phyloP scores from a whole-genome alignment of 1,140 invertebrate genomes.

The Gonatopus flavifemur region DNA sequence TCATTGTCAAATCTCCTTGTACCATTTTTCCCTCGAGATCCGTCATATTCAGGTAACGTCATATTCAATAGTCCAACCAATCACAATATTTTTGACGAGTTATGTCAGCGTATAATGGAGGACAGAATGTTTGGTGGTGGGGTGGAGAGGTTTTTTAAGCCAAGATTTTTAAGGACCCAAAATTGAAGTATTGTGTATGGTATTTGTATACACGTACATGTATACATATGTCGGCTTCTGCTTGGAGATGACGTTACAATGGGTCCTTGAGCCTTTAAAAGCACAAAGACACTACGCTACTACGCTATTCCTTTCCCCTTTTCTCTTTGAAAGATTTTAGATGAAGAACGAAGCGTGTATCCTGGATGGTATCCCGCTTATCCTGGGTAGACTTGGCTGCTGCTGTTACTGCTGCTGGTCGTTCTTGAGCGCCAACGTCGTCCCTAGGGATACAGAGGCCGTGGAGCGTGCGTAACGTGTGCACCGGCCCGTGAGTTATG shows the following conservation, averaged over 20 bases:
- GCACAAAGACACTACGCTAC: slow-evolving; percentile 48
- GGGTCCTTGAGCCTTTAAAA: slow-evolving; percentile 41
- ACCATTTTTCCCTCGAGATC: slow-evolving; percentile 8
- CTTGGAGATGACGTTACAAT: too few relatives aligned
- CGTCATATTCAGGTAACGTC: slow-evolving; percentile 48
- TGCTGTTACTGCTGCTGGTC: too few relatives aligned
- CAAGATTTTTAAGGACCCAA: too few relatives aligned
- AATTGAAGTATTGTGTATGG: too few relatives aligned
- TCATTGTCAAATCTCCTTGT: slow-evolving; percentile 21
- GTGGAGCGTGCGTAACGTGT: slow-evolving; percentile 56
- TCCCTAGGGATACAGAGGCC: slow-evolving; percentile 50
- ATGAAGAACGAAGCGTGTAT: too few relatives aligned
- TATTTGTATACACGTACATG: too few relatives aligned
- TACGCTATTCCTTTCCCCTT: not conserved
- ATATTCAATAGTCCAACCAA: slow-evolving; percentile 49
- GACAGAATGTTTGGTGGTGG: not conserved
- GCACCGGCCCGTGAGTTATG: slow-evolving; percentile 58
- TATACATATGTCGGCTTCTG: too few relatives aligned
- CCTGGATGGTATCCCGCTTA: slow-evolving; percentile 50
- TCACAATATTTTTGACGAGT: slow-evolving; percentile 61
- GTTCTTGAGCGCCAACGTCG: slow-evolving; percentile 19
- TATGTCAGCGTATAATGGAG: slow-evolving; percentile 52
- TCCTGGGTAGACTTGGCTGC: too few relatives aligned
- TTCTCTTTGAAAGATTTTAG: too few relatives aligned
- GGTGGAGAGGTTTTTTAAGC: slow-evolving; percentile 18